Base-by-base conservation (phyloP, 2,888 invertebrate genomes). In the Amaurobius ferox region DNA sequence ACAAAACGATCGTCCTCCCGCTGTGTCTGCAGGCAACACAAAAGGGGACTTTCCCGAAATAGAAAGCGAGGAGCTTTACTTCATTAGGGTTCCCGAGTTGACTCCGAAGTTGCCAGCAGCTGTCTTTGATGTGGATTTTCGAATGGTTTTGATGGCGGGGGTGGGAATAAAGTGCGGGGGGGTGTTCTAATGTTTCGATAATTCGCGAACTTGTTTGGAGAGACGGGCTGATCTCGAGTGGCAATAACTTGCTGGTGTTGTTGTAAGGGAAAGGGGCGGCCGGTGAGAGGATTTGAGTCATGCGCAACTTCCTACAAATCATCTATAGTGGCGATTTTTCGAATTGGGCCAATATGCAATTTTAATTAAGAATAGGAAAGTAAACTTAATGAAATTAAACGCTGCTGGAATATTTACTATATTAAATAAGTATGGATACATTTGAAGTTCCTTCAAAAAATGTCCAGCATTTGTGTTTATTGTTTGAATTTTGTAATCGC, bases 1-100 rank as follows among this genome's bases (percentile, higher is more conserved):
- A 83, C 77, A 83, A 81, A 81, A 81, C 81, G 81, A 81, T 81
- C 74, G 61, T 70, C 74, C 68, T 68, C 73, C 73, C 64, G 70
- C 79, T 44, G 44, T 44, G 44, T 44, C 44, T 55, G 55, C 55
- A 19, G 55, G 23, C 23, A n/a, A 55, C 19, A 73, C 68, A 74
- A 55, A 48, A 48, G 68, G 64, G 71, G 67, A 28, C 64, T 44
- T 48, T 44, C 83, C 83, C 77, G 77, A 85, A 77, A 85, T 77
- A 85, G 83, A 77, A 77, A 76, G 55, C 81, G 81, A 67, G 44
- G 74, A 70, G 79, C 35, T 72, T 55, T 79, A 79, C 79, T 76
- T 83, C 81, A 83, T 83, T 83, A 83, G 76, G 76, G 74, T 48
- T 74, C 40, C 30, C 62, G 19, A 48, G 40, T 80, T 83, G 81